Evolutionary conservation across 2,113 vertebrate species (phyloP).

Genomic region (Macroglossus sobrinus): DNA sequence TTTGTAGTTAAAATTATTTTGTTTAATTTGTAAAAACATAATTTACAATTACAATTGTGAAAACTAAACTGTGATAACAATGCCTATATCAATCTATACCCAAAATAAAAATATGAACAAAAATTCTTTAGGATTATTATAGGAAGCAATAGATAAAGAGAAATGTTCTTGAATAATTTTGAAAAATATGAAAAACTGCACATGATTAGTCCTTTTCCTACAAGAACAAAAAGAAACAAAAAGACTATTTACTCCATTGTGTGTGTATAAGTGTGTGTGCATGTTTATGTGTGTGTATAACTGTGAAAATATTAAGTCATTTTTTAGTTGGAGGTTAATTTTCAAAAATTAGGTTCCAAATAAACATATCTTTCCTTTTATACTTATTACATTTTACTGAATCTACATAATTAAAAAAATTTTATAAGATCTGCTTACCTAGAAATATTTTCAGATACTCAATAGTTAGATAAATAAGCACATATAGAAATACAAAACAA

Average conservation of each 20-base stretch:
- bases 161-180: not conserved
- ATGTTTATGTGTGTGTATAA: not conserved
- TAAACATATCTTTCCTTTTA: not conserved
- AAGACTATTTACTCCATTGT: not conserved
- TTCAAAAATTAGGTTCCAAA: not conserved
- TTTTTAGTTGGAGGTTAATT: not conserved
- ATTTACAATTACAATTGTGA: not conserved
- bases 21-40: not conserved
- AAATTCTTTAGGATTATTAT: not conserved
- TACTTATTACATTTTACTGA: not conserved
- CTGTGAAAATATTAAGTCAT: not conserved
- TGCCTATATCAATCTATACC: not conserved
- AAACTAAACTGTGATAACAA: not conserved
- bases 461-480: not conserved
- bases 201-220: not conserved
- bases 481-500: not conserved
- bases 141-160: not conserved
- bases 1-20: not conserved
- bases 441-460: not conserved
- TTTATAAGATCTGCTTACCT: not conserved
- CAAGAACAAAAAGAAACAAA: not conserved
- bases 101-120: not conserved
- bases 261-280: not conserved
- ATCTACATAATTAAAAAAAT: not conserved
- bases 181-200: not conserved